phyloP scores from a whole-genome alignment of 2,113 vertebrate genomes.

The Coptodon bakossiorum region DNA sequence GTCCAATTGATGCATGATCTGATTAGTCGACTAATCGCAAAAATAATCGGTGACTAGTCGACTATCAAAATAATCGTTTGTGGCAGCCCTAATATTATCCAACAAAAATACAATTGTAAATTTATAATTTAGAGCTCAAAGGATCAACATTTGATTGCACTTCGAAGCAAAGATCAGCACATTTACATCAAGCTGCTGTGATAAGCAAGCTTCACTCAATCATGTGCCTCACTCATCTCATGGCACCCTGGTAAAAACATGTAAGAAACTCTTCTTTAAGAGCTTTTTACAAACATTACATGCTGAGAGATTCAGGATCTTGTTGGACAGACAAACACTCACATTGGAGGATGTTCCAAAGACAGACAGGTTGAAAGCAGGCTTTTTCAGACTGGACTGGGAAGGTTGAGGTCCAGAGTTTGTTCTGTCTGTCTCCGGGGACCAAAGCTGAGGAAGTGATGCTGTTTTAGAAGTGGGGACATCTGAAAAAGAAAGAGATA shows the following conservation, averaged over 20 bases:
- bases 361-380: slow-evolving; percentile 92
- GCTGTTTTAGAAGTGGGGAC: slow-evolving; percentile 83
- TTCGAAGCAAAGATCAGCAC: not conserved
- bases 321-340: slow-evolving; percentile 57
- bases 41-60: not conserved
- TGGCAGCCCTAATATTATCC: not conserved
- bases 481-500: slow-evolving; percentile 72
- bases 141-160: not conserved
- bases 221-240: not conserved
- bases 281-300: not conserved
- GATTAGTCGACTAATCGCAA: not conserved
- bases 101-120: not conserved
- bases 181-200: not conserved
- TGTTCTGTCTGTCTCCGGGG: slow-evolving; percentile 83
- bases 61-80: not conserved
- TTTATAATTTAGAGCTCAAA: not conserved
- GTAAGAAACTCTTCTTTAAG: not conserved
- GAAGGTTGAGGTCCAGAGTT: slow-evolving; percentile 78
- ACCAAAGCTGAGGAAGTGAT: slow-evolving; percentile 85
- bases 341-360: slow-evolving; percentile 89
- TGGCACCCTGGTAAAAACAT: not conserved
- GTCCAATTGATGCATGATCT: not conserved
- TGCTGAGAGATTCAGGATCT: not conserved
- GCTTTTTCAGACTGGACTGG: slow-evolving; percentile 84
- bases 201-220: not conserved